Percentiles rank a stretch among this genome's conserved stretches.
Conservation (phyloP, 1,140 invertebrate genomes). For the Homarus americanus region DNA sequence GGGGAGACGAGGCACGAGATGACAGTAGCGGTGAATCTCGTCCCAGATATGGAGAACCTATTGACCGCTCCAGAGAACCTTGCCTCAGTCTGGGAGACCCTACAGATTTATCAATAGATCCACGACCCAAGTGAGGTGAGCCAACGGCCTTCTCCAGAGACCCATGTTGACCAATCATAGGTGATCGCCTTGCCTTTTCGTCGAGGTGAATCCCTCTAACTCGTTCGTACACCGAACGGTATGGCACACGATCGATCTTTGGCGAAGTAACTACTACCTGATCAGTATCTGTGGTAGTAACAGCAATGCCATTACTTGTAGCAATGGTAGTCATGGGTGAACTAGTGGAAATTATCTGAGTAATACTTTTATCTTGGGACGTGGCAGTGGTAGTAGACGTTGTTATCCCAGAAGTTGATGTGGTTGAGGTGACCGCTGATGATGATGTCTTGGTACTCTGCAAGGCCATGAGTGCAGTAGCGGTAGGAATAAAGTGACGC, state of each 20-base stretch:
- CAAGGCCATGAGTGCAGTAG: slow-evolving; percentile 76
- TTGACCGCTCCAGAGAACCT: slow-evolving; percentile 54
- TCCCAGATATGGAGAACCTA: slow-evolving; percentile 64
- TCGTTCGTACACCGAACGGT: slow-evolving; percentile 54
- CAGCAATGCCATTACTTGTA: slow-evolving; percentile 39
- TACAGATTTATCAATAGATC: slow-evolving; percentile 60
- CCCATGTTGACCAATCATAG: slow-evolving; percentile 43
- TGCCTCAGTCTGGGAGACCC: slow-evolving; percentile 65
- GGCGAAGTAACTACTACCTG: slow-evolving; percentile 2
- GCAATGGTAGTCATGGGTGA: slow-evolving; percentile 17
- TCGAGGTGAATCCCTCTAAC: slow-evolving; percentile 64
- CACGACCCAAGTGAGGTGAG: slow-evolving; percentile 50
- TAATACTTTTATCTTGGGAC: slow-evolving; percentile 41
- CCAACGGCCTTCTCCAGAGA: slow-evolving; percentile 63
- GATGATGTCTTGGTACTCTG: slow-evolving; percentile 47
- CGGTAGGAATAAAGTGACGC: slow-evolving; percentile 79
- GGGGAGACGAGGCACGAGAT: slow-evolving; percentile 71
- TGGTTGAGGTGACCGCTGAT: background rate
- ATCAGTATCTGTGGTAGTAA: slow-evolving; percentile 19
- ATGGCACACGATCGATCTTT: slow-evolving; percentile 4
- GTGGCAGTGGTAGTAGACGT: slow-evolving; percentile 52
- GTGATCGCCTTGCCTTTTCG: slow-evolving; percentile 37
- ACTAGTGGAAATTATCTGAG: background rate
- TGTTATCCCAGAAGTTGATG: background rate
- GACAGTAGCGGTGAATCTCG: slow-evolving; percentile 67